Percentiles rank a stretch among this genome's conserved stretches.
Conservation (phyloP, 2,888 invertebrate genomes). For the Lacanobia oleracea region DNA sequence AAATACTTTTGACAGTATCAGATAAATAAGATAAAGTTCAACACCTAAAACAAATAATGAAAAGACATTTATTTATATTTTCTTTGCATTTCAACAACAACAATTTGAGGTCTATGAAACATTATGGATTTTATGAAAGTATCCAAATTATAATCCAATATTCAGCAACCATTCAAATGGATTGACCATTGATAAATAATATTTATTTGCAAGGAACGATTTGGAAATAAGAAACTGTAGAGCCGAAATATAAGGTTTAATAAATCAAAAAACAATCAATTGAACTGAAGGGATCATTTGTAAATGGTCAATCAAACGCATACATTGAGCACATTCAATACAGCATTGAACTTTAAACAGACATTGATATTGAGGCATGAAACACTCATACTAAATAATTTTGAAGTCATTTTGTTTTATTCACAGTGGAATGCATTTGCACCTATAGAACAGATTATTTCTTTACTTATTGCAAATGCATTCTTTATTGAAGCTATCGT, state of each 20-base stretch:
- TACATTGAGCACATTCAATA: constrained; percentile 69
- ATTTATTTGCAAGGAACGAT: background rate
- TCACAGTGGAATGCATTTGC: constrained; percentile 44
- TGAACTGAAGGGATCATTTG: background rate
- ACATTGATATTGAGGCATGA: constrained; percentile 34
- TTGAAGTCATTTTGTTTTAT: constrained; percentile 32
- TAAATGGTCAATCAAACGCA: constrained; percentile 55
- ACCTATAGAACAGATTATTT: background rate
- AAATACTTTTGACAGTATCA: constrained; percentile 24
- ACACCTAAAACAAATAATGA: background rate
- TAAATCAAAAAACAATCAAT: background rate
- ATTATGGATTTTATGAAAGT: constrained; percentile 23
- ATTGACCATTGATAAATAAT: constrained; percentile 55
- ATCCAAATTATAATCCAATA: constrained; percentile 48
- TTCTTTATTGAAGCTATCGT: background rate
- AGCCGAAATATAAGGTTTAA: background rate
- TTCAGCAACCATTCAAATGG: constrained; percentile 57
- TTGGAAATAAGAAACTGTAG: background rate
- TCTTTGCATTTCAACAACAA: constrained; percentile 40
- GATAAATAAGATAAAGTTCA: background rate
- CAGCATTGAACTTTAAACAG: constrained; percentile 41
- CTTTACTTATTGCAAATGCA: constrained; percentile 28
- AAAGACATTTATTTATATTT: constrained; percentile 16
- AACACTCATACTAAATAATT: constrained; percentile 28
- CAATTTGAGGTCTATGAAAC: constrained; percentile 23